These are phyloP conservation scores for Agapornis canus DNA, from an alignment of 2,797 vertebrate genomes.

Conservation along the genomic window DNA sequence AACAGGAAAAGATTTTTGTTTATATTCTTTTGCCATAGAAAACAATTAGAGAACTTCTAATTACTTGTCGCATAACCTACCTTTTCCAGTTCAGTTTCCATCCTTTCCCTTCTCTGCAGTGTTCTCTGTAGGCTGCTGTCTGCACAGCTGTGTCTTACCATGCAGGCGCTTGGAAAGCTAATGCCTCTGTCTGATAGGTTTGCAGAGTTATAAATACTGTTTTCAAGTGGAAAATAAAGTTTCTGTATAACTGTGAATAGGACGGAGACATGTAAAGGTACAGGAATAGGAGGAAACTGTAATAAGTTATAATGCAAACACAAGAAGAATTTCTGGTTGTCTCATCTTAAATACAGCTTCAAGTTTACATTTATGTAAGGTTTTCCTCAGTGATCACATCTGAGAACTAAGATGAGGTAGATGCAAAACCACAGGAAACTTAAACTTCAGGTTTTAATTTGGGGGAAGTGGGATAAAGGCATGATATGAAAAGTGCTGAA, in stretches of 20 bases:
- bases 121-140: not conserved
- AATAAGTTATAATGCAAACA: not conserved
- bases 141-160: not conserved
- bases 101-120: not conserved
- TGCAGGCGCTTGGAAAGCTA: not conserved
- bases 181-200: not conserved
- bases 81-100: not conserved
- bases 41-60: conserved; percentile 10
- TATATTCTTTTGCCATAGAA: conserved; percentile 22
- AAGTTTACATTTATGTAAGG: not conserved
- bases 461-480: not conserved
- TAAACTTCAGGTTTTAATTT: not conserved
- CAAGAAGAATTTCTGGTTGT: not conserved
- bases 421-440: not conserved
- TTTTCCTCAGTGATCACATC: not conserved
- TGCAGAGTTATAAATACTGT: not conserved
- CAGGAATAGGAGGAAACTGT: not conserved
- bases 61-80: not conserved
- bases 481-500: rapidly evolving
- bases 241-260: not conserved
- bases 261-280: not conserved
- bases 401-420: not conserved
- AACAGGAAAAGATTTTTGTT: conserved; percentile 7
- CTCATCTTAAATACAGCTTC: not conserved
- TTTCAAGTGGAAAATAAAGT: not conserved